Conservation (phyloP, 2,888 invertebrate species). For the Alloscopus bannaensis region DNA sequence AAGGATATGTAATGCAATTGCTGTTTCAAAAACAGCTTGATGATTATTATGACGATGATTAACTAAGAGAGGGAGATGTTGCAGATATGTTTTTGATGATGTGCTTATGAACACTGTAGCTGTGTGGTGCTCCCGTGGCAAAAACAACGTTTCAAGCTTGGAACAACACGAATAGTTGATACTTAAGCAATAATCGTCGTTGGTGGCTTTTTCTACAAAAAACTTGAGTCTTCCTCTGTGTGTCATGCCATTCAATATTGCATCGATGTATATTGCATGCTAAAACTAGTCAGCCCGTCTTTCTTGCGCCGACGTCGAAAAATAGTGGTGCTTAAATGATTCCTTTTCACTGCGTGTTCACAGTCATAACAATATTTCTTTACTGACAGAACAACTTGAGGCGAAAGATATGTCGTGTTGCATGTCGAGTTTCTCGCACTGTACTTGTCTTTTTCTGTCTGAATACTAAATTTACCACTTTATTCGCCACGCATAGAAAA, state of each 20-base stretch:
- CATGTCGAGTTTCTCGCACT: not conserved
- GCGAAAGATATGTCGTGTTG: too few relatives aligned
- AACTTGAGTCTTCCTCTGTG: conserved; percentile 7
- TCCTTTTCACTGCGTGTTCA: not conserved
- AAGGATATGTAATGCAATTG: conserved; percentile 7
- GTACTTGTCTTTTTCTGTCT: not conserved
- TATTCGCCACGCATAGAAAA: not conserved
- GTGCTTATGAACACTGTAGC: not conserved
- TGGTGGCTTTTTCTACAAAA: conserved; percentile 40
- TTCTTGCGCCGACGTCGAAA: conserved; percentile 1
- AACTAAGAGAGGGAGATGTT: conserved; percentile 19
- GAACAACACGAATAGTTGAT: not conserved
- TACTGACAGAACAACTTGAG: conserved; percentile 12
- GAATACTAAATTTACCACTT: conserved; percentile 11
- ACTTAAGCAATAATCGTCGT: conserved; percentile 40
- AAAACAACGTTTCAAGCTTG: not conserved
- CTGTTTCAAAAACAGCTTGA: conserved; percentile 14
- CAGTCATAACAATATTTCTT: conserved; percentile 34
- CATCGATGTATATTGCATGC: not conserved
- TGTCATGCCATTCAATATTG: conserved; percentile 37
- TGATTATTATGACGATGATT: conserved; percentile 42
- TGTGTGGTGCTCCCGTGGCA: not conserved
- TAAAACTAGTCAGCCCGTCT: conserved; percentile 24
- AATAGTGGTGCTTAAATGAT: not conserved
- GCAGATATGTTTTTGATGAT: not conserved